Base-by-base conservation (phyloP, 2,888 invertebrate genomes). In the Tetramorium bicarinatum region DNA sequence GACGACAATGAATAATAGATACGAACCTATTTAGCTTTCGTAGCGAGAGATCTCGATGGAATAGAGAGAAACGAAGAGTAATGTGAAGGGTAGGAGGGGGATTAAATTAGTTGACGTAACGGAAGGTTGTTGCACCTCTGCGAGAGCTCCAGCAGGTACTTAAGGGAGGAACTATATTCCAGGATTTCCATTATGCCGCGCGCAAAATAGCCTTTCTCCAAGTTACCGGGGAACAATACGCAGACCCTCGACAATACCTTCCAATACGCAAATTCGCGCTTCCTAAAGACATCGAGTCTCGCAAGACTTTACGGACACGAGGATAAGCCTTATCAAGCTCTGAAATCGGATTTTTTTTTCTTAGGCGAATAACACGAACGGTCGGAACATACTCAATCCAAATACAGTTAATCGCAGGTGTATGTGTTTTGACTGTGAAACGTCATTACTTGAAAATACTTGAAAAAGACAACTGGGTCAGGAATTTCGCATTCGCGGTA, bases 181-280 rank as follows among this genome's bases (percentile, higher is more conserved):
- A 76, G 75, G 75, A 75, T 83, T 77, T 82, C 79, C 84, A 83
- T 89, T 88, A 80, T 82, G 85, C 77, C 71, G 72, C 62, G 74
- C 87, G 89, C 77, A 83, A 84, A 87, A 88, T 87, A 88, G 72
- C 85, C 85, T 86, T 88, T 85, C 82, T 82, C 84, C 54, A 84
- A 89, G 84, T 89, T 89, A 76, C 74, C 80, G 67, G 29, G 67
- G 72, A 38, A 64, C 47, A 81, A 64, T 72, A 56, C 56, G 61
- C 34, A 69, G 61, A 44, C 29, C 29, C 3, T n/a, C 59, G 34
- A 61, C 81, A 74, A 71, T 71, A 66, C 69, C 64, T 62, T 47
- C 61, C 82, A 69, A 79, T 75, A 79, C 69, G 41, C 54, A 69
- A 77, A 83, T 83, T 85, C 25, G 25, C 59, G 69, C 62, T 74